Evolutionary conservation across 2,113 vertebrate genomes (phyloP).

Genomic region (Nasalis larvatus): DNA sequence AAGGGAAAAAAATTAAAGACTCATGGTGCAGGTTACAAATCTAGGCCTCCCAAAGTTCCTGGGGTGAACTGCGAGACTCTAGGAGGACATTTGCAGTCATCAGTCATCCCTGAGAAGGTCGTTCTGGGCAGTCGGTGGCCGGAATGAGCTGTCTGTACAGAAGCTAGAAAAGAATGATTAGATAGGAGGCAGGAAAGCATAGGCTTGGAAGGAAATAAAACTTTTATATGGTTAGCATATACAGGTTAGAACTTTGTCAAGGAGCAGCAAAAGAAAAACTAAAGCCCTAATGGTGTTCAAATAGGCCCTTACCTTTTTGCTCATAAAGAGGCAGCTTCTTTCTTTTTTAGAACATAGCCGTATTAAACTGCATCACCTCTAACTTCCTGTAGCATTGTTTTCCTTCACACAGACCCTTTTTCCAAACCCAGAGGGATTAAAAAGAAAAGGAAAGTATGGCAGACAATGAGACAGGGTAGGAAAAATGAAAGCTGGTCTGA

Average conservation of each 20-base stretch:
- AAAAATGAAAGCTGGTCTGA: neutral
- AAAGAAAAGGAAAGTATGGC: neutral
- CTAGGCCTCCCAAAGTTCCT: constrained; percentile 11
- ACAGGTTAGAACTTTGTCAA: neutral
- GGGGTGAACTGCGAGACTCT: neutral
- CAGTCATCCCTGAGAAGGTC: constrained; percentile 1
- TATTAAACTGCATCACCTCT: neutral
- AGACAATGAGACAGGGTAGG: too few species aligned
- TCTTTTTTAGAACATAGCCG: neutral
- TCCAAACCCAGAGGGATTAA: neutral
- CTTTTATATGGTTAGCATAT: neutral
- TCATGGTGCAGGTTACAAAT: neutral
- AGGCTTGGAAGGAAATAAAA: constrained; percentile 37
- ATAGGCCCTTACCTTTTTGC: neutral
- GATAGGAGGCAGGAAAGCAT: neutral
- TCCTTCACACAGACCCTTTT: neutral
- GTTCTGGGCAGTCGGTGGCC: neutral
- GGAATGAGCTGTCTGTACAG: neutral
- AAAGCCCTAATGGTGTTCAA: neutral
- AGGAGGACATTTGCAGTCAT: neutral
- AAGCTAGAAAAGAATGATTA: constrained; percentile 26
- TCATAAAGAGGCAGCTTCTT: neutral
- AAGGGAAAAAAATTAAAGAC: neutral
- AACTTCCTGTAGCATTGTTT: neutral
- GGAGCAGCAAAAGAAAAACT: neutral